These are phyloP conservation scores for Canis aureus DNA, from an alignment of 2,113 vertebrate species.

Conservation along the genomic window DNA sequence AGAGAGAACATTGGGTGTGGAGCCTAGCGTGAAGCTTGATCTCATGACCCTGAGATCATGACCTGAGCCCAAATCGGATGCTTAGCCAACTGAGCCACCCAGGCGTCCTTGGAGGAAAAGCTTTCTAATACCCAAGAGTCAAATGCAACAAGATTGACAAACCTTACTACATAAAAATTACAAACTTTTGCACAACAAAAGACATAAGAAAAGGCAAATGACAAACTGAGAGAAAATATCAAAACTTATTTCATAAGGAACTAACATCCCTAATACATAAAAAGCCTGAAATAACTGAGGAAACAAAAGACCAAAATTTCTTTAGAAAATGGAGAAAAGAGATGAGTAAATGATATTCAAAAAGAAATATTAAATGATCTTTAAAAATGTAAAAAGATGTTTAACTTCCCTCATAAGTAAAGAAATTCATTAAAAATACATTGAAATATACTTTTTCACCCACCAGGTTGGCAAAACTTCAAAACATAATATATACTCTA, in stretches of 20 bases:
- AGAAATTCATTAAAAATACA: conserved; percentile 50
- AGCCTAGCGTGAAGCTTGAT: not conserved
- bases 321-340: not conserved
- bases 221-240: conserved; percentile 2
- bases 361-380: not conserved
- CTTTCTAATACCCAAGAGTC: conserved; percentile 43
- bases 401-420: conserved; percentile 19
- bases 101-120: not conserved
- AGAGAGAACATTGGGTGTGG: not conserved
- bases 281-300: not conserved
- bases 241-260: conserved; percentile 25
- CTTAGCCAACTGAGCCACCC: not conserved
- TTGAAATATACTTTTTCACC: not conserved
- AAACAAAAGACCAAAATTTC: conserved; percentile 41
- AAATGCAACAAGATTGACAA: not conserved
- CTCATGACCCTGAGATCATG: not conserved
- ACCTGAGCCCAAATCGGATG: not conserved
- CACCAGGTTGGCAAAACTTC: not conserved
- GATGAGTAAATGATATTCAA: not conserved
- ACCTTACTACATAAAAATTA: conserved; percentile 6
- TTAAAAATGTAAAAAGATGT: conserved; percentile 47
- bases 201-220: conserved; percentile 34
- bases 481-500: not conserved
- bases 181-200: not conserved
- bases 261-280: not conserved